Evolutionary conservation across 2,113 vertebrate species (phyloP).

Genomic region (Heterochromis multidens): DNA sequence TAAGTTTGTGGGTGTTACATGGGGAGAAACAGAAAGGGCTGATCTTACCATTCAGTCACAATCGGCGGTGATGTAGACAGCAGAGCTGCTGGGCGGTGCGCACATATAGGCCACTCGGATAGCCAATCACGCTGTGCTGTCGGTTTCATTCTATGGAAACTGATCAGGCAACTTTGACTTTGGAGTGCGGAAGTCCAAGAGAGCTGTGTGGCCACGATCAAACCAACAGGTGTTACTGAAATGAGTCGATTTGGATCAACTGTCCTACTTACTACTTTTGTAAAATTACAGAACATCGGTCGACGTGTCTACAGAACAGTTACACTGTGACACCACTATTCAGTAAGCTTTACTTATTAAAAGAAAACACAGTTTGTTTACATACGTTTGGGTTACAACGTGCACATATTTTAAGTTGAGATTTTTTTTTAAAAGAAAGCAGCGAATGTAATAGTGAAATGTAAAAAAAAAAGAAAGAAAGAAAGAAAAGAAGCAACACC

Average conservation of each 20-base stretch:
- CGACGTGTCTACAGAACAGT: neutral
- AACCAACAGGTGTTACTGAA: slow-evolving; percentile 33
- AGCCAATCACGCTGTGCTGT: slow-evolving; percentile 16
- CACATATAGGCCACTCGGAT: neutral
- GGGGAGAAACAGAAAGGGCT: neutral
- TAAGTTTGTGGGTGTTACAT: neutral
- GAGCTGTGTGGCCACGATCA: neutral
- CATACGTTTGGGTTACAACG: neutral
- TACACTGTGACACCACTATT: neutral
- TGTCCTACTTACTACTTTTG: slow-evolving; percentile 21
- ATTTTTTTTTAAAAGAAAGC: neutral
- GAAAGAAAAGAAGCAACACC: too few relatives aligned
- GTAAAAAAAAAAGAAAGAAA: too few relatives aligned
- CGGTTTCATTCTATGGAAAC: neutral
- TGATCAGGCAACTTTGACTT: neutral
- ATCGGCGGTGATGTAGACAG: slow-evolving; percentile 26
- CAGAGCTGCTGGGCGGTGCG: neutral
- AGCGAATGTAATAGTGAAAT: too few relatives aligned
- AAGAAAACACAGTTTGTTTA: neutral
- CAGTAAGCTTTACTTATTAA: neutral
- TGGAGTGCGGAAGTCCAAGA: slow-evolving; percentile 18
- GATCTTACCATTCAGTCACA: slow-evolving; percentile 37
- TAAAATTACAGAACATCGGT: neutral
- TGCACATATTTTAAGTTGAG: neutral
- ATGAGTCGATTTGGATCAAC: slow-evolving; percentile 24